Conservation (phyloP, 2,888 invertebrate genomes). For the Strigamia maritima region DNA sequence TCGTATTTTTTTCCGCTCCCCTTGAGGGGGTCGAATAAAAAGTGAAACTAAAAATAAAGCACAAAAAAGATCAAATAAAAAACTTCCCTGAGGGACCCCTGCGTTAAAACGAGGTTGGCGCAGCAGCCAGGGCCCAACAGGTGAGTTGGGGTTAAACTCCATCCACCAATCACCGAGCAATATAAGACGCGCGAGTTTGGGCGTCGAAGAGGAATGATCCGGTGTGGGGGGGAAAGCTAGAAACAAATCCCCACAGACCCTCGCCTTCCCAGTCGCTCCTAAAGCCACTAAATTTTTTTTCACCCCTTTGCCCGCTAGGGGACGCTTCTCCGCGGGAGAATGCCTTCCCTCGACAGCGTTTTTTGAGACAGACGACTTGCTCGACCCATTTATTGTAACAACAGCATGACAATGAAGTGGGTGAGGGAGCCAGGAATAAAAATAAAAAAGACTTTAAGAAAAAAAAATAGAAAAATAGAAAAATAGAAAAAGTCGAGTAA, state of each 20-base stretch:
- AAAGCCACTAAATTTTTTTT: conserved; percentile 21
- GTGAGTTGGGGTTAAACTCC: conserved; percentile 32
- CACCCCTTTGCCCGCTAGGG: conserved; percentile 20
- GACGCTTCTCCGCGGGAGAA: conserved; percentile 26
- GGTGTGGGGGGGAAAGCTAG: conserved; percentile 16
- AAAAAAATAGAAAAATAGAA: not conserved
- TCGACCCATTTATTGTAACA: conserved; percentile 32
- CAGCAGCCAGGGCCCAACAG: not conserved
- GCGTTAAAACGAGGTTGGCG: not conserved
- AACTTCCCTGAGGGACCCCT: not conserved
- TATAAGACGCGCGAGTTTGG: not conserved
- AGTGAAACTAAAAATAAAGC: not conserved
- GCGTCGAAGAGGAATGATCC: conserved; percentile 26
- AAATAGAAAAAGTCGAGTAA: not conserved
- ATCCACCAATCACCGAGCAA: conserved; percentile 29
- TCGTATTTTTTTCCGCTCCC: conserved; percentile 25
- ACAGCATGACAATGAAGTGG: conserved; percentile 32
- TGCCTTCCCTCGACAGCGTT: conserved; percentile 21
- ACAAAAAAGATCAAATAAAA: conserved; percentile 26
- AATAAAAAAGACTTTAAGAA: not conserved
- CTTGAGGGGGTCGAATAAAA: conserved; percentile 6
- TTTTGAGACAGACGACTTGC: conserved; percentile 30
- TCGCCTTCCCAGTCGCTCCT: not conserved
- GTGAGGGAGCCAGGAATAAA: conserved; percentile 17
- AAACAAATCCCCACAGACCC: conserved; percentile 21